Base-by-base conservation (phyloP, 2,888 invertebrate genomes). In the Chloroclysta siterata region DNA sequence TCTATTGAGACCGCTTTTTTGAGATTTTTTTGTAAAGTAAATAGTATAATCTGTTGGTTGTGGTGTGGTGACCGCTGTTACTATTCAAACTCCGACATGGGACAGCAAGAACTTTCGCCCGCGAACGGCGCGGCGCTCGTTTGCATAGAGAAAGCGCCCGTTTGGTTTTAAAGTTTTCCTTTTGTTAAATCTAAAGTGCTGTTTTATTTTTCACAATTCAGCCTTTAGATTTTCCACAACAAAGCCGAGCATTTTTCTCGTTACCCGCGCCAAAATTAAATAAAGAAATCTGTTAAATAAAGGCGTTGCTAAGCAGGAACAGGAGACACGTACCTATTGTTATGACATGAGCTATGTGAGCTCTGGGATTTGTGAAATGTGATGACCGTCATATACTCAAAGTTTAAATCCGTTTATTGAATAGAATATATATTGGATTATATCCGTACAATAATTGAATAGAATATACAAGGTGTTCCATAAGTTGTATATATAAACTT, bases 111-210 rank as follows among this genome's bases (percentile, higher is more conserved):
- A 90, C 88, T 90, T 89, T 89, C 85, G 69, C 76, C 80, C 66
- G 69, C 75, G 75, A 70, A 74, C 75, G 69, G 60, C 59, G 22
- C 75, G 69, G 60, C 59, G 67, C 77, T 84, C 82, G 87, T 88
- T 90, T 88, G 85, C 88, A 86, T 89, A 87, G 83, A 86, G 88
- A 90, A 89, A 88, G 82, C 86, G 78, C 66, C 67, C 71, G 79
- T 85, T 85, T 84, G 82, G 82, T 85, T 81, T 22, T 79, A 76
- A 83, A 83, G 79, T 87, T 88, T 87, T 83, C 78, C 82, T 83
- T 85, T 87, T 84, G 80, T 84, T 63, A 79, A 83, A 83, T 81
- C 76, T 81, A 82, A 85, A 87, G 77, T 81, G 79, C 75, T 76
- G 75, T 81, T 86, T 85, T 84, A 83, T 85, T 83, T 84, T 82